Evolutionary conservation across 2,797 vertebrate genomes (phyloP), one percentile per base, ranked within the genome.

Genomic region (Coilia nasus): DNA sequence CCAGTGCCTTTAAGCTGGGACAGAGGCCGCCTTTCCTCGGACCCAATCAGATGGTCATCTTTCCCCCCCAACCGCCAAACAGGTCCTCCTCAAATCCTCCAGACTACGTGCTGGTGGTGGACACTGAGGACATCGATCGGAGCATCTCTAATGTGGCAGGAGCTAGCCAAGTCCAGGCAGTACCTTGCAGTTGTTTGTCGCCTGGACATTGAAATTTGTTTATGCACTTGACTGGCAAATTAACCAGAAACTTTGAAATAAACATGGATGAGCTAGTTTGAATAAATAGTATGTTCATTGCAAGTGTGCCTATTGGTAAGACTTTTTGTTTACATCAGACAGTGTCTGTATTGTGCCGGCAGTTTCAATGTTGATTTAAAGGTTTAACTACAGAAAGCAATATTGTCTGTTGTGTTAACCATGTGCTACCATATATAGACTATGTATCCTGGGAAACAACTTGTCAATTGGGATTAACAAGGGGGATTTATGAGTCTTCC

Each of bases 81-180:
- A 44, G 71, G 35, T 41, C 71, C 17, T 44, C 31, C 67, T 41
- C 28, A 1, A 78, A 35, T 11, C 15, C 41, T 35, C 31, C 71
- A 10, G 71, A 78, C 6, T 78, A 78, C 41, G 71, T 78, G 19
- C 41, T 78, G 17, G 71, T 78, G 19, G 71, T 78, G 71, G 71
- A 78, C 35, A 78, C 71, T 44, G 35, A 44, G 14, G 31, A 17
- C 19, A 6, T 78, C 6, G 41, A 78, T 11, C 71, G 15, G 19
- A 35, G 21, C 25, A 14, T 35, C 31, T 41, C 28, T 15, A 75
- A 35, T 41, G 14, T 31, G 31, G 25, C 67, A 78, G 15, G 17
- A 78, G 19, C 71, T 21, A 78, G 17, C 71, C 35, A 78, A 78
- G 31, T 3, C 28, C 71, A 78, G 6, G 35, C 28, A 17, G 31